Evolutionary conservation across 2,888 invertebrate genomes (phyloP).

Genomic region (Villa cingulata): DNA sequence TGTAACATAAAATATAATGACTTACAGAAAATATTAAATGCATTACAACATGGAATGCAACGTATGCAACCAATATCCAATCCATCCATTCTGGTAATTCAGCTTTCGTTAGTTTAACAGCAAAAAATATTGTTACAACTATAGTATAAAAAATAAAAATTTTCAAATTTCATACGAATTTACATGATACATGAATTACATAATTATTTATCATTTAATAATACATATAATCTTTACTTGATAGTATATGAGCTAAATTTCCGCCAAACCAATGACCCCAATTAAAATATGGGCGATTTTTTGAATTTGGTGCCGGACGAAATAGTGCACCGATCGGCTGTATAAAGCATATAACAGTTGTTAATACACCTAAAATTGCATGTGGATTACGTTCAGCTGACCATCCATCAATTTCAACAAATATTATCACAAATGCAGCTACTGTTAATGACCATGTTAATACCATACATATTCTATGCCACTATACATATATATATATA

Average conservation of each 20-base stretch:
- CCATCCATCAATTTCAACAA: constrained; percentile 66
- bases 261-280: constrained; percentile 86
- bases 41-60: constrained; percentile 75
- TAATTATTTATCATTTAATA: background rate
- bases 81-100: constrained; percentile 76
- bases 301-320: constrained; percentile 72
- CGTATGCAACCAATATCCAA: constrained; percentile 78
- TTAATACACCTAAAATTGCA: constrained; percentile 66
- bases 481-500: constrained; percentile 39
- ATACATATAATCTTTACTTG: constrained; percentile 48
- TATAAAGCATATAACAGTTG: constrained; percentile 64
- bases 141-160: constrained; percentile 25
- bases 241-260: constrained; percentile 74
- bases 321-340: constrained; percentile 80
- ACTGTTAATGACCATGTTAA: constrained; percentile 66
- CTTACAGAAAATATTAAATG: constrained; percentile 74
- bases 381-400: constrained; percentile 63
- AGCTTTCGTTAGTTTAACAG: constrained; percentile 72
- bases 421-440: constrained; percentile 65
- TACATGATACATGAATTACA: background rate
- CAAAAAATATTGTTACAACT: constrained; percentile 91
- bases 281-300: constrained; percentile 70
- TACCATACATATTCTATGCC: constrained; percentile 77
- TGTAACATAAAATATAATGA: constrained; percentile 5
- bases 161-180: background rate